A percentile compares a stretch with the other conserved stretches of the same genome.
phyloP scores from a whole-genome alignment of 2,113 vertebrate species.

The Leucopternis melanops region DNA sequence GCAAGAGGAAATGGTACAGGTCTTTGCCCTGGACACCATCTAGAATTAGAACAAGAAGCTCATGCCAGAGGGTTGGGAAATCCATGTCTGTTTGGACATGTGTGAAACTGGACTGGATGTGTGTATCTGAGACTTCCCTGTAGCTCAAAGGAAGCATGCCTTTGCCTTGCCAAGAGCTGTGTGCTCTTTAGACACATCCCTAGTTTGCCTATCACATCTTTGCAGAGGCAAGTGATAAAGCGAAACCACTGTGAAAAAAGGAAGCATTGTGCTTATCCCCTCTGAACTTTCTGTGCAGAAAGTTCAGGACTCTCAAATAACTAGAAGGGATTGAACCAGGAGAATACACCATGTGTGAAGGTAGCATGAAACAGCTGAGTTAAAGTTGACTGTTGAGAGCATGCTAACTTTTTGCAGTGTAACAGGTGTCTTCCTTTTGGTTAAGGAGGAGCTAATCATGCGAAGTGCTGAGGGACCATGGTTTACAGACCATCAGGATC shows the following conservation, averaged over 20 bases:
- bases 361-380: neutral
- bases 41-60: neutral
- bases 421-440: neutral
- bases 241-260: neutral
- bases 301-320: neutral
- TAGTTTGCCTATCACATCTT: neutral
- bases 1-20: neutral
- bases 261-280: neutral
- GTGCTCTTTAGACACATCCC: neutral
- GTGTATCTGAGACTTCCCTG: neutral
- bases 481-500: neutral
- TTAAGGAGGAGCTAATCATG: neutral
- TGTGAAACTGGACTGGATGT: neutral
- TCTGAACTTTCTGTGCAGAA: neutral
- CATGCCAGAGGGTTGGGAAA: neutral
- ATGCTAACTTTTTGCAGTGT: neutral
- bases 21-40: neutral
- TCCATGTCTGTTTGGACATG: rapidly evolving
- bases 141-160: neutral
- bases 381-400: neutral
- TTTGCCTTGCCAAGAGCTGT: neutral
- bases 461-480: neutral
- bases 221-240: neutral
- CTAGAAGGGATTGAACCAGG: neutral
- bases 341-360: neutral